phyloP scores from a whole-genome alignment of 2,113 vertebrate species.

The Rhinolophus sinicus region DNA sequence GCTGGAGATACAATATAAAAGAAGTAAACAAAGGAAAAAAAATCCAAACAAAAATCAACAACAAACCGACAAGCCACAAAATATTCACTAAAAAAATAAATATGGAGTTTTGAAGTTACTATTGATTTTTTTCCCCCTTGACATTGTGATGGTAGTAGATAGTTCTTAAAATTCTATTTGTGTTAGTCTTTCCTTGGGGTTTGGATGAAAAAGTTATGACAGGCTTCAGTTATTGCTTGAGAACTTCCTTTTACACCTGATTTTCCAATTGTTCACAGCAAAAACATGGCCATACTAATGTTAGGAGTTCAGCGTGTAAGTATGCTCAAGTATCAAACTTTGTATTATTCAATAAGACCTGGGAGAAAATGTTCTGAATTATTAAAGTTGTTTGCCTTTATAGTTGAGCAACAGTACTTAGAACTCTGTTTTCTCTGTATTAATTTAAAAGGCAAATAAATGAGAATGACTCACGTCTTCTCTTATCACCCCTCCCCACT shows the following conservation, averaged over 20 bases:
- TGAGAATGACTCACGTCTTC: not conserved
- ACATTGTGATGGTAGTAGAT: not conserved
- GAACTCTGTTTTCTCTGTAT: not conserved
- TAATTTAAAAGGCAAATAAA: not conserved
- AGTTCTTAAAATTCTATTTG: slow-evolving; percentile 2
- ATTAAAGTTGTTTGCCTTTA: slow-evolving; percentile 9
- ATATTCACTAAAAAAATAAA: not conserved
- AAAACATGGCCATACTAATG: not conserved
- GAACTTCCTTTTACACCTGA: not conserved
- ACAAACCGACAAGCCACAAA: not conserved
- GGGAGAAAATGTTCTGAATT: not conserved
- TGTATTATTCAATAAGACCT: not conserved
- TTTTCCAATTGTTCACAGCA: not conserved
- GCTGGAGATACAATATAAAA: not conserved
- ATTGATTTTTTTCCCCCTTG: not conserved
- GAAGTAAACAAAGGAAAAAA: not conserved
- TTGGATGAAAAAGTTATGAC: not conserved
- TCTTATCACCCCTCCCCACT: not conserved
- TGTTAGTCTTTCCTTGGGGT: not conserved
- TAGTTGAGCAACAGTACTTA: not conserved
- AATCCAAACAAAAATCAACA: not conserved
- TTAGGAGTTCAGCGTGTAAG: not conserved
- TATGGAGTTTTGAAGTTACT: not conserved
- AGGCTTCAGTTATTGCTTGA: not conserved
- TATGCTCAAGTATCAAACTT: not conserved